Base-by-base conservation (phyloP, 2,888 invertebrate genomes). In the Xestia sexstrigata region DNA sequence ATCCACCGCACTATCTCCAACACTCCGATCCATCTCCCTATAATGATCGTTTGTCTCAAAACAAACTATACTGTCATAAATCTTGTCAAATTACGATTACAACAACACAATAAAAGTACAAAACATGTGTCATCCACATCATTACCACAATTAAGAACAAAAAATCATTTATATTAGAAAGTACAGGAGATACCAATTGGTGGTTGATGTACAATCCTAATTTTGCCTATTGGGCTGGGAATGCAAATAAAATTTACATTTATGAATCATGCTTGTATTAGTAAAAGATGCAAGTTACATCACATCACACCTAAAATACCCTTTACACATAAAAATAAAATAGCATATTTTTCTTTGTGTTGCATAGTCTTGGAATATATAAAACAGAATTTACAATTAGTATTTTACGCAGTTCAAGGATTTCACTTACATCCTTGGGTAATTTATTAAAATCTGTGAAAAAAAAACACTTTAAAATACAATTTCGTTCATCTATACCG, bases 81-180 rank as follows among this genome's bases (percentile, higher is more conserved):
- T 71, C 30, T 63, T n/a, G 20, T 23, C 13, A 60, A 69, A 76
- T 72, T 58, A 35, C 30, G 20, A 60, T 58, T 30, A 70, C 70
- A 76, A 73, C 52, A 79, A 83, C 72, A 79, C 30, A 70, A 72
- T 82, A 49, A 63, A 66, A 63, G 26, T 58, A 20, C 26, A 42
- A 65, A 79, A 70, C 55, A 70, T 35, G 45, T 70, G 20, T 6
- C 70, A 45, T 42, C 30, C 9, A 45, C 45, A 45, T 45, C 45
- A 74, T 58, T 58, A 71, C n/a, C n/a, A 42, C 42, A 8, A 17
- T 42, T 39, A n/a, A n/a, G 15, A n/a, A 42, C n/a, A n/a, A n/a
- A 8, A 65, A 65, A 23, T n/a, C 3, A 42, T n/a, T 65, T 42
- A n/a, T n/a, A n/a, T 65, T 42, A 63, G n/a, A 63, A n/a, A n/a